Percentiles rank a stretch among this genome's conserved stretches.
phyloP scores from a whole-genome alignment of 2,113 vertebrate genomes.

The Casuarius casuarius region DNA sequence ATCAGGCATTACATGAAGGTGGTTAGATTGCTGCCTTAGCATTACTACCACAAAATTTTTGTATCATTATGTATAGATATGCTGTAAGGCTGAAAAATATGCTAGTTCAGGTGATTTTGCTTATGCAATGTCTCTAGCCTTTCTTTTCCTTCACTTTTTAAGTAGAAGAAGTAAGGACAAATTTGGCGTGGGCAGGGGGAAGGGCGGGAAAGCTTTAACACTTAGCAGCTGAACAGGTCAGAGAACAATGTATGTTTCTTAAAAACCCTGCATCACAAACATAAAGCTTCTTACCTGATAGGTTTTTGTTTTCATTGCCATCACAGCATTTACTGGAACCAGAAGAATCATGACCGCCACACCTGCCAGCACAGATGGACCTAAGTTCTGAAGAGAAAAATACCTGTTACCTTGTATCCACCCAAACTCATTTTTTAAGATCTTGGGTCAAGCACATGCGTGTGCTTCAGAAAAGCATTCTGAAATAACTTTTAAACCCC shows the following conservation, averaged over 20 bases:
- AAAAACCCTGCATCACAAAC: neutral
- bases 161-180: no score
- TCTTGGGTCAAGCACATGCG: neutral
- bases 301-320: slow-evolving; percentile 97
- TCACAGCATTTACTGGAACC: slow-evolving; percentile 92
- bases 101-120: neutral
- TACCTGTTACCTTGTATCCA: neutral
- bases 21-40: neutral
- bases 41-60: neutral
- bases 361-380: slow-evolving; percentile 91
- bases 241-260: neutral
- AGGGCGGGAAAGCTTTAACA: neutral
- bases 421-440: neutral
- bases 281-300: slow-evolving; percentile 85
- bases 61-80: neutral
- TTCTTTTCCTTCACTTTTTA: neutral
- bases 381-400: slow-evolving; percentile 84
- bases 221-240: neutral
- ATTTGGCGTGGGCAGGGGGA: neutral
- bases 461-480: neutral
- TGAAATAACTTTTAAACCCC: neutral
- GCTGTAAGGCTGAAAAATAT: neutral
- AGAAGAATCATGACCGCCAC: slow-evolving; percentile 96
- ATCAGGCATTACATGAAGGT: neutral
- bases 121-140: neutral